Conservation (phyloP, 1,140 invertebrate genomes). For the Nymphalis io region DNA sequence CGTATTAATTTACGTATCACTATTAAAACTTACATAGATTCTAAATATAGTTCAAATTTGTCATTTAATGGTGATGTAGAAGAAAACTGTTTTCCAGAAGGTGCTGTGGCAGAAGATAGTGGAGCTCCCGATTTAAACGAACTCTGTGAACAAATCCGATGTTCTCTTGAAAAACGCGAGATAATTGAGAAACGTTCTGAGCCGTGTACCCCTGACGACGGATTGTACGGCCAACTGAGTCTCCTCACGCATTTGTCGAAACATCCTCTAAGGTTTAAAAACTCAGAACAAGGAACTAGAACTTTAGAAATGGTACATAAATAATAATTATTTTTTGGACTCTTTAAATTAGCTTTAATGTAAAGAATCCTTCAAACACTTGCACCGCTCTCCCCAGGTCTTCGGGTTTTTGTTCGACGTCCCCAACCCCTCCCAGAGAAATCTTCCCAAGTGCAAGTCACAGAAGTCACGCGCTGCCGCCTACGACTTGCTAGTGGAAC, state of each 20-base stretch:
- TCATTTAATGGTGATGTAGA: neutral
- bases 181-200: slow-evolving; percentile 90
- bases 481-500: slow-evolving; percentile 94
- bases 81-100: slow-evolving; percentile 52
- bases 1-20: neutral
- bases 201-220: slow-evolving; percentile 92
- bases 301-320: slow-evolving; percentile 83
- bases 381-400: slow-evolving; percentile 75
- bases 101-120: slow-evolving; percentile 74
- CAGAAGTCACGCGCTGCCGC: slow-evolving; percentile 92
- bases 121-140: slow-evolving; percentile 81
- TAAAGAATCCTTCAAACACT: too few species aligned
- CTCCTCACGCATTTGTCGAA: slow-evolving; percentile 92
- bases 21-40: neutral
- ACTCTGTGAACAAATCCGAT: slow-evolving; percentile 87
- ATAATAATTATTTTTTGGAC: neutral
- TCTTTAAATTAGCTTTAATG: too few species aligned
- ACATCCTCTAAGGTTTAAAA: slow-evolving; percentile 93
- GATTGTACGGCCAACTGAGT: slow-evolving; percentile 93
- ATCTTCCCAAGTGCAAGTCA: slow-evolving; percentile 96
- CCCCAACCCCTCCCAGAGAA: slow-evolving; percentile 90
- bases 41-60: too few species aligned
- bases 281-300: slow-evolving; percentile 88
- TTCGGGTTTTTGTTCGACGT: slow-evolving; percentile 95
- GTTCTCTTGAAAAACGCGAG: slow-evolving; percentile 88